These are phyloP conservation scores for Uropetala carovei DNA, from an alignment of 2,888 invertebrate species.

Conservation along the genomic window DNA sequence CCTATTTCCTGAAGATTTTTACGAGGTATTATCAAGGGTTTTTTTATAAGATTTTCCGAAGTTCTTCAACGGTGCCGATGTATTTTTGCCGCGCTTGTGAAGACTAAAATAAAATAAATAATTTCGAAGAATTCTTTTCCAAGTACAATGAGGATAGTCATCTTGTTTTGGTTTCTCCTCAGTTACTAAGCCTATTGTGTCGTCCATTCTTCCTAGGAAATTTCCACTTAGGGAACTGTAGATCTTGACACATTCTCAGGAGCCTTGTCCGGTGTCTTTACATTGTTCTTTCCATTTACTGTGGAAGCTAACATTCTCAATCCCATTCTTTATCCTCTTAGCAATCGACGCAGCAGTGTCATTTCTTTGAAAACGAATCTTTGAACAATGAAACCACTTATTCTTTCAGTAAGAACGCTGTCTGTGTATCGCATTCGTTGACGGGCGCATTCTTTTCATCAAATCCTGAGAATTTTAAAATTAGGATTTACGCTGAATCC, in stretches of 20 bases:
- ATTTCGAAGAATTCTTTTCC: neutral
- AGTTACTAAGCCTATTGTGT: neutral
- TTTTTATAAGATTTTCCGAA: no score
- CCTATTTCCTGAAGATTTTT: no score
- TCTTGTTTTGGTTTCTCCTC: constrained; percentile 18
- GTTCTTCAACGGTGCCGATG: no score
- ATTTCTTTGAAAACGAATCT: neutral
- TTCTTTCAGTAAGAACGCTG: neutral
- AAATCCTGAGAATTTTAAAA: neutral
- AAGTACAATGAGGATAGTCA: neutral
- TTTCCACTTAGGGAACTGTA: neutral
- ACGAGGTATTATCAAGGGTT: no score
- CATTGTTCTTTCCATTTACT: neutral
- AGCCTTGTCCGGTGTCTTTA: neutral
- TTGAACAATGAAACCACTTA: constrained; percentile 22
- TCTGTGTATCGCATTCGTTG: neutral
- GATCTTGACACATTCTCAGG: constrained; percentile 25
- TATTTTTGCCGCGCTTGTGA: no score
- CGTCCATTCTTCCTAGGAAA: constrained; percentile 22
- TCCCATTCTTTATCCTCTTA: neutral
- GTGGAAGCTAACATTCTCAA: neutral
- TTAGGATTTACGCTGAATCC: no score
- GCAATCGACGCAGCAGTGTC: neutral
- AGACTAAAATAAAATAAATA: neutral
- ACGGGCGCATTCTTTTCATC: neutral